A percentile compares a stretch with the other conserved stretches of the same genome.
Evolutionary conservation across 2,797 vertebrate genomes (phyloP).

Genomic region (Bovichtus variegatus): DNA sequence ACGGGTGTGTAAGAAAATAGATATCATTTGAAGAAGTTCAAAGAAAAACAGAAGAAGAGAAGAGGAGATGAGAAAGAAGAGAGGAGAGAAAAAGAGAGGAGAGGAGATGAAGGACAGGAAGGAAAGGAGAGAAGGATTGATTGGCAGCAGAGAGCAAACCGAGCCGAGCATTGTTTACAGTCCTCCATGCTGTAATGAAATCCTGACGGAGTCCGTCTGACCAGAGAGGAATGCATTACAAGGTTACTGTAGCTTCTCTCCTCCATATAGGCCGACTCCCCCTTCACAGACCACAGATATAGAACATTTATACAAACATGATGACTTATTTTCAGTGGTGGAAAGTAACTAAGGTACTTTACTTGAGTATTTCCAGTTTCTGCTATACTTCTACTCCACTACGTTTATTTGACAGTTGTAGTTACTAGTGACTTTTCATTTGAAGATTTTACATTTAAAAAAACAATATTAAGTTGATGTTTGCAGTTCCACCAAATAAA

Average conservation of each 20-base stretch:
- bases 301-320: slow-evolving; percentile 3
- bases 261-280: slow-evolving; percentile 41
- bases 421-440: not conserved
- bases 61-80: not conserved
- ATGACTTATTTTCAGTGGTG: not conserved
- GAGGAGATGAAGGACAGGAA: not conserved
- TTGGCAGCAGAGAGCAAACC: slow-evolving; percentile 33
- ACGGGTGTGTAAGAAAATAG: slow-evolving; percentile 7
- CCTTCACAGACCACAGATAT: slow-evolving; percentile 51
- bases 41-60: slow-evolving; percentile 33
- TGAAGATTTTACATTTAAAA: not conserved
- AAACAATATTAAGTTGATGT: too few relatives aligned
- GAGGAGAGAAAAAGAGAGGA: not conserved
- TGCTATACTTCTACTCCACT: not conserved
- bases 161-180: slow-evolving; percentile 62
- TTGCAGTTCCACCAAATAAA: too few relatives aligned
- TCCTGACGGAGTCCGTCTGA: slow-evolving; percentile 62
- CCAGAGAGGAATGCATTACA: slow-evolving; percentile 60
- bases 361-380: not conserved
- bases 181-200: slow-evolving; percentile 55
- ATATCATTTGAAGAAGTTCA: slow-evolving; percentile 31
- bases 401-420: not conserved
- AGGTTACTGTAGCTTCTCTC: slow-evolving; percentile 52
- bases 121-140: slow-evolving; percentile 15
- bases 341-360: not conserved